phyloP scores from a whole-genome alignment of 1,140 invertebrate genomes.

The Trissolcus basalis region DNA sequence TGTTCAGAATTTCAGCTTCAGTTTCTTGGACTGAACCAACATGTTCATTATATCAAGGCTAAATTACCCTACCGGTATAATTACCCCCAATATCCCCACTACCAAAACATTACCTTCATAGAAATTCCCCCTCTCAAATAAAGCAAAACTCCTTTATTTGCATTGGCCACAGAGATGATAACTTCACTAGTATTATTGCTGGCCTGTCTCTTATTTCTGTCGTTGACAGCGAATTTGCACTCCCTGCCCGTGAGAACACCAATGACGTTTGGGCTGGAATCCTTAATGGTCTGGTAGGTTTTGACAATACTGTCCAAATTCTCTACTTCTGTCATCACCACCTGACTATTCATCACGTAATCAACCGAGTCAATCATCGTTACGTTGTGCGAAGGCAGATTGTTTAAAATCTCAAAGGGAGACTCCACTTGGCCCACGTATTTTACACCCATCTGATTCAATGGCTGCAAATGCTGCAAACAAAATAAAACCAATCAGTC shows the following conservation, averaged over 20 bases:
- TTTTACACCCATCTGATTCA: conserved; percentile 52
- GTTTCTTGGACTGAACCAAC: too few species aligned
- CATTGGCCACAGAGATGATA: conserved; percentile 22
- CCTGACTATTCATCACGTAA: conserved; percentile 55
- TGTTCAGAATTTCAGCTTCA: too few species aligned
- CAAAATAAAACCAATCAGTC: conserved; percentile 2
- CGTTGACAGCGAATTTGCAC: conserved; percentile 62
- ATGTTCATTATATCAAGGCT: too few species aligned
- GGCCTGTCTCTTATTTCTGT: conserved; percentile 62
- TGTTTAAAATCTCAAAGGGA: conserved; percentile 60
- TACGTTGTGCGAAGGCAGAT: conserved; percentile 61
- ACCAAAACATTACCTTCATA: conserved; percentile 57
- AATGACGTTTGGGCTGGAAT: conserved; percentile 61
- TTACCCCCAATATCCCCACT: too few species aligned
- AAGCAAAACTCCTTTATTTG: conserved; percentile 48
- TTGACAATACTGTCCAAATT: conserved; percentile 65
- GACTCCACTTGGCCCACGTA: conserved; percentile 65
- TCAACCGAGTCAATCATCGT: conserved; percentile 58
- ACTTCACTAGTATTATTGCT: conserved; percentile 20
- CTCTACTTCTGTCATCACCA: conserved; percentile 47
- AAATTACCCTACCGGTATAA: too few species aligned
- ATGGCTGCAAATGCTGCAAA: conserved; percentile 53
- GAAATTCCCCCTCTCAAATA: conserved; percentile 56
- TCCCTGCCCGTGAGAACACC: conserved; percentile 66
- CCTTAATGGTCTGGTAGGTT: conserved; percentile 59